Evolutionary conservation across 1,140 invertebrate genomes (phyloP).

Genomic region (Zaprionus taronus): DNA sequence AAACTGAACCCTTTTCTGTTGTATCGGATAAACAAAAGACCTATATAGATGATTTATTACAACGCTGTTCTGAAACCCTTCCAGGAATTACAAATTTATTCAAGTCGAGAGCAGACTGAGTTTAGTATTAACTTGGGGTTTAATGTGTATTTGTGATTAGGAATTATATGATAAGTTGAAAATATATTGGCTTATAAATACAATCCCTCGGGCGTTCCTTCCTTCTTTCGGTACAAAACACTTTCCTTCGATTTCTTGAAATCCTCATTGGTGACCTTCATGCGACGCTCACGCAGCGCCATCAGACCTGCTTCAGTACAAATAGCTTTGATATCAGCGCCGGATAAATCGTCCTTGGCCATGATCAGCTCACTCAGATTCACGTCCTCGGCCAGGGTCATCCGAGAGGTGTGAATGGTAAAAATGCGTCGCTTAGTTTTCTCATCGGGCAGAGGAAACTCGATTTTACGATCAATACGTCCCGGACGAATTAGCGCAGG

Average conservation of each 20-base stretch:
- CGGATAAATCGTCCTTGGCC: slow-evolving; percentile 99
- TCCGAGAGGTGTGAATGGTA: slow-evolving; percentile 98
- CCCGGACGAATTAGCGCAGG: slow-evolving; percentile 99
- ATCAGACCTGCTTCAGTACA: slow-evolving; percentile 99
- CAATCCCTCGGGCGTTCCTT: slow-evolving; percentile 99
- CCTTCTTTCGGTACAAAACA: slow-evolving; percentile 99
- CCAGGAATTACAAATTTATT: slow-evolving; percentile 73
- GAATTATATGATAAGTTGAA: slow-evolving; percentile 75
- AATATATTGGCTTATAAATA: slow-evolving; percentile 92
- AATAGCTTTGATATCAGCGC: slow-evolving; percentile 99
- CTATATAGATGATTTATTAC: slow-evolving; percentile 59
- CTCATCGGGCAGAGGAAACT: slow-evolving; percentile 99
- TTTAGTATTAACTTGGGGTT: slow-evolving; percentile 59
- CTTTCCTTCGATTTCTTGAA: slow-evolving; percentile 99
- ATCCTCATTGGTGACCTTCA: slow-evolving; percentile 99
- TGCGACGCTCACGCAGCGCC: slow-evolving; percentile 97
- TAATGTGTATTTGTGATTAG: slow-evolving; percentile 59
- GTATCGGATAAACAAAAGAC: slow-evolving; percentile 59
- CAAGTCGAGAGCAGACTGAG: slow-evolving; percentile 30
- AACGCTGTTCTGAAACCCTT: slow-evolving; percentile 39
- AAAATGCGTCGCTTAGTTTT: slow-evolving; percentile 99
- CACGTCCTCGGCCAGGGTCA: slow-evolving; percentile 99
- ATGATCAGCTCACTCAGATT: slow-evolving; percentile 99
- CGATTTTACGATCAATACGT: slow-evolving; percentile 99
- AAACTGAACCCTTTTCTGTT: slow-evolving; percentile 29